These are phyloP conservation scores for Limnothrissa miodon DNA, from an alignment of 2,113 vertebrate species.

Conservation along the genomic window DNA sequence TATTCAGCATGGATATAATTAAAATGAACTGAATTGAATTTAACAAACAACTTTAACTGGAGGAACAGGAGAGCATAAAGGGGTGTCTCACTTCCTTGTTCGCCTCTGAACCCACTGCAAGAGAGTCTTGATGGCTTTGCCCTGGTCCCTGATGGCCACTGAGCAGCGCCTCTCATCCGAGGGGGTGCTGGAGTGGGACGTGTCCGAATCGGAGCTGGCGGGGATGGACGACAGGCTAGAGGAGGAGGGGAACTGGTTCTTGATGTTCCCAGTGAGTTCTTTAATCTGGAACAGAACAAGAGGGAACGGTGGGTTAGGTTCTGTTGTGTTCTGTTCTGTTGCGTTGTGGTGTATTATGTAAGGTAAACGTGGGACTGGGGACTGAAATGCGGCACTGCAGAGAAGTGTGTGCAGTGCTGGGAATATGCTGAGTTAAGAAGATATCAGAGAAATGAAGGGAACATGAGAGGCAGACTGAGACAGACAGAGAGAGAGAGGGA, in stretches of 20 bases:
- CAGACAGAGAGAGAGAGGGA: neutral
- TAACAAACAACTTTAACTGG: neutral
- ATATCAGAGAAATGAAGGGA: neutral
- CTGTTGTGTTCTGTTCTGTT: neutral
- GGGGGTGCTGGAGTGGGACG: slow-evolving; percentile 78
- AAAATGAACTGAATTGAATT: no score
- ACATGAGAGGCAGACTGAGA: neutral
- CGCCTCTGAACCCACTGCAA: slow-evolving; percentile 92
- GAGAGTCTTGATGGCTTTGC: slow-evolving; percentile 87
- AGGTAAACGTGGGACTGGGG: neutral
- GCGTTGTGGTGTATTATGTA: neutral
- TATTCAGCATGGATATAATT: no score
- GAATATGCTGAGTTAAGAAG: neutral
- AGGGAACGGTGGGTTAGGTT: no score
- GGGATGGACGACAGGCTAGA: slow-evolving; percentile 89
- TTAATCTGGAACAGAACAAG: slow-evolving; percentile 82
- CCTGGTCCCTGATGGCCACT: slow-evolving; percentile 78
- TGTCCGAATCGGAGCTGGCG: slow-evolving; percentile 85
- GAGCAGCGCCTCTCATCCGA: slow-evolving; percentile 69
- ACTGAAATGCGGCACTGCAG: neutral
- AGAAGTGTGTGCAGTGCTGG: neutral
- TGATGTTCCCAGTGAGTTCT: slow-evolving; percentile 93
- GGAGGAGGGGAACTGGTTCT: slow-evolving; percentile 83
- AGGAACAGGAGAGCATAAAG: neutral
- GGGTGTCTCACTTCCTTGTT: slow-evolving; percentile 82